Base-by-base conservation (phyloP, 2,888 invertebrate genomes). In the Pimpla rufipes region DNA sequence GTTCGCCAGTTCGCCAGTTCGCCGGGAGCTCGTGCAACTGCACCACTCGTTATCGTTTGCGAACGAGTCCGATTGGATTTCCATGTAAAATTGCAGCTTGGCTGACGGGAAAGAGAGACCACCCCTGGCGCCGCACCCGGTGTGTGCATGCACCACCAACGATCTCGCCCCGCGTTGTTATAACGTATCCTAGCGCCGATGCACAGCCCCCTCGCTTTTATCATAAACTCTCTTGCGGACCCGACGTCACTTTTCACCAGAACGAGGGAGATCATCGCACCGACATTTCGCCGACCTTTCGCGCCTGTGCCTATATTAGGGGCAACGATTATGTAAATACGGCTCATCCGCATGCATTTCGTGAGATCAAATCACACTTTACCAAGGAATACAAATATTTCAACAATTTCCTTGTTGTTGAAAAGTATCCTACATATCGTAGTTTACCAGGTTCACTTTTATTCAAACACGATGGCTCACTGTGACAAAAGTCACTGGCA, bases 41-140 rank as follows among this genome's bases (percentile, higher is more conserved):
- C 80, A 42, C 73, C 80, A 83, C 80, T 83, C 83, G 83, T 83
- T 83, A 80, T 83, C 79, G 80, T 80, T 83, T 73, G 80, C 77
- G 80, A 83, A 77, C 77, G 77, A 80, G 62, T 80, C 62, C 83
- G 77, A 83, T 83, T 83, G 83, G 83, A 83, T 83, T 83, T 83
- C 83, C 83, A 83, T 83, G 83, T 83, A 80, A 83, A 83, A 80
- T 83, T 83, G 83, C 73, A 55, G 80, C 74, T 71, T 71, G 52
- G 80, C 59, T 68, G 67, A n/a, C 18, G 73, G 62, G 75, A 70
- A 62, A 62, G 66, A 62, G 67, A 77, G 62, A 71, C 62, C 59
- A 50, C 74, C 68, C 68, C 64, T 50, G 71, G 42, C 55, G 62
- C 50, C n/a, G n/a, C n/a, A n/a, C n/a, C n/a, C n/a, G n/a, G n/a